Evolutionary conservation across 2,888 invertebrate species (phyloP), one percentile per base, ranked within the genome.

Genomic region (Pachycephus smyrnensis): DNA sequence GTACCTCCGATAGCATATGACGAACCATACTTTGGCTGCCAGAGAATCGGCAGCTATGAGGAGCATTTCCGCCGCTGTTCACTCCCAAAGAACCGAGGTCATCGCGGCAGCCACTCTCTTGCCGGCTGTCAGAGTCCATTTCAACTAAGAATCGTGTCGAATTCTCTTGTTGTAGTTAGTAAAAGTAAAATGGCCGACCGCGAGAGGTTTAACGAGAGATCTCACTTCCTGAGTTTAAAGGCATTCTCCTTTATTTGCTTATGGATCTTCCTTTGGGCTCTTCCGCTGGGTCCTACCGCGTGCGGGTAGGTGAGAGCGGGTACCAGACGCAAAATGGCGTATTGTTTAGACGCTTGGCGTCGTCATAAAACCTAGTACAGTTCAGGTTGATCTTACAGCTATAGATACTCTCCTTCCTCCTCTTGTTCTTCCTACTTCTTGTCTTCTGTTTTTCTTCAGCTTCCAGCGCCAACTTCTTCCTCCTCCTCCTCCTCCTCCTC

Each of bases 11-110:
- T 3, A 31, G 12, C 31, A 33, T 2, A 33, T 33, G 32, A 33
- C 31, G 71, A 15, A 32, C 68, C 69, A 71, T 76, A 78, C 77
- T 80, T 78, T 77, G 36, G 74, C 73, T 4, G 76, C 75, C 77
- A 30, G 36, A 31, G 76, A 74, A 31, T 73, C 73, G 36, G 79
- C 79, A 85, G 81, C 83, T 88, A 88, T 86, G 88, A 84, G 82
- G 82, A 84, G 86, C 86, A 87, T 87, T 88, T 88, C 87, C 87
- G 88, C 84, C 77, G 75, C 76, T 76, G 74, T 77, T 77, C 81
- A 80, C 75, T 74, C 73, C 79, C 82, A 84, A 84, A 82, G 82
- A 82, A 75, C 76, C 77, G 71, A 31, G 75, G 75, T 77, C 75
- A 75, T 15, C 71, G 35, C 36, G 55, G 55, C 55, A 55, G 55